Evolutionary conservation across 2,113 vertebrate genomes (phyloP).

Genomic region (Salvelinus sp.): DNA sequence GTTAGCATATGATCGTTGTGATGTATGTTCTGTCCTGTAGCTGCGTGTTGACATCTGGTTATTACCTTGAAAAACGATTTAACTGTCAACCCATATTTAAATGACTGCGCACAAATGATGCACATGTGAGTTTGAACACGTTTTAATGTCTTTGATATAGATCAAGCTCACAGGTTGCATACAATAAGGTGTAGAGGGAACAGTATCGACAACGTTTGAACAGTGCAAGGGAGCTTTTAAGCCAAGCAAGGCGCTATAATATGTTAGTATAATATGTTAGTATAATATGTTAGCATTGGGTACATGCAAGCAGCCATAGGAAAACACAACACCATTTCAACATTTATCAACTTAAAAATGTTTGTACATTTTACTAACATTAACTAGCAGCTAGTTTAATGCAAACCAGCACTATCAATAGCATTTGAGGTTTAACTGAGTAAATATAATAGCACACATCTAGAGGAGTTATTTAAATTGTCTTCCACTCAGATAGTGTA

Average conservation of each 20-base stretch:
- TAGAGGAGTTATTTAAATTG: background rate
- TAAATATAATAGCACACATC: constrained; percentile 22
- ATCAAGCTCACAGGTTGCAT: constrained; percentile 43
- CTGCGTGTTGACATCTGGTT: too few relatives aligned
- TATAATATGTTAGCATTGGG: too few relatives aligned
- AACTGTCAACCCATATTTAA: background rate
- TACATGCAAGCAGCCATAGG: constrained; percentile 50
- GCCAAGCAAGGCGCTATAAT: constrained; percentile 34
- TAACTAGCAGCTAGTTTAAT: background rate
- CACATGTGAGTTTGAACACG: constrained; percentile 25
- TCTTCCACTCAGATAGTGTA: background rate
- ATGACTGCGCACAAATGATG: background rate
- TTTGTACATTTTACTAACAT: constrained; percentile 4
- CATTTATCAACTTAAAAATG: constrained; percentile 19
- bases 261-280: too few relatives aligned
- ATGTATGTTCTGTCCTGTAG: too few relatives aligned
- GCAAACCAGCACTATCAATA: background rate
- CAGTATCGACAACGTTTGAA: constrained; percentile 41
- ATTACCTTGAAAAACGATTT: background rate
- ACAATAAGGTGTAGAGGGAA: constrained; percentile 48
- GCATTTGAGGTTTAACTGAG: background rate
- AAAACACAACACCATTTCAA: constrained; percentile 37
- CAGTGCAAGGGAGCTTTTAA: constrained; percentile 39
- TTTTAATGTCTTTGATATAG: constrained; percentile 58
- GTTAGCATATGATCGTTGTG: too few relatives aligned